Evolutionary conservation across 2,113 vertebrate genomes (phyloP).

Genomic region (Varanus komodoensis): DNA sequence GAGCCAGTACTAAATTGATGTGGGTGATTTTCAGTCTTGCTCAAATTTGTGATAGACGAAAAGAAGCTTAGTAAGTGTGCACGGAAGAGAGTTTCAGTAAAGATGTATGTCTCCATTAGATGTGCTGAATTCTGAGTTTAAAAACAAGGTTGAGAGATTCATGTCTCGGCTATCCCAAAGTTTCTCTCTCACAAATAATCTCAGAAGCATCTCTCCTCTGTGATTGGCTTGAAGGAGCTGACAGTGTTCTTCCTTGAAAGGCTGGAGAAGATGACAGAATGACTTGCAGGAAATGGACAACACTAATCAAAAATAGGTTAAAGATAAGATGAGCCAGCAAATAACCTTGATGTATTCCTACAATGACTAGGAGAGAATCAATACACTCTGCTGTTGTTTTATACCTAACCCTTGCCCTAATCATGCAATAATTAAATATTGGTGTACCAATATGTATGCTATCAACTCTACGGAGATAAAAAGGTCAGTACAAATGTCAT

Average conservation of each 20-base stretch:
- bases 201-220: background rate
- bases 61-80: background rate
- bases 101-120: background rate
- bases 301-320: background rate
- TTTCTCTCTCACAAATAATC: background rate
- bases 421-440: background rate
- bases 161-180: background rate
- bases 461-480: background rate
- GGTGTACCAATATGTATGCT: background rate
- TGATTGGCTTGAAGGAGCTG: background rate
- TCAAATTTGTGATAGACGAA: background rate
- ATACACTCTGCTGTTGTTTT: background rate
- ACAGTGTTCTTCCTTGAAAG: background rate
- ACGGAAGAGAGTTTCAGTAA: background rate
- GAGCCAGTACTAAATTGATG: background rate
- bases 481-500: background rate
- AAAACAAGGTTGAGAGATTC: background rate
- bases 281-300: background rate
- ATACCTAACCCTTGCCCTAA: background rate
- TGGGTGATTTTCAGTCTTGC: background rate
- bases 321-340: conserved; percentile 1
- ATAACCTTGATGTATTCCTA: background rate
- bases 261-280: background rate
- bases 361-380: background rate
- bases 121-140: background rate